Conservation (phyloP, 2,888 invertebrate genomes). For the Dolomedes plantarius region DNA sequence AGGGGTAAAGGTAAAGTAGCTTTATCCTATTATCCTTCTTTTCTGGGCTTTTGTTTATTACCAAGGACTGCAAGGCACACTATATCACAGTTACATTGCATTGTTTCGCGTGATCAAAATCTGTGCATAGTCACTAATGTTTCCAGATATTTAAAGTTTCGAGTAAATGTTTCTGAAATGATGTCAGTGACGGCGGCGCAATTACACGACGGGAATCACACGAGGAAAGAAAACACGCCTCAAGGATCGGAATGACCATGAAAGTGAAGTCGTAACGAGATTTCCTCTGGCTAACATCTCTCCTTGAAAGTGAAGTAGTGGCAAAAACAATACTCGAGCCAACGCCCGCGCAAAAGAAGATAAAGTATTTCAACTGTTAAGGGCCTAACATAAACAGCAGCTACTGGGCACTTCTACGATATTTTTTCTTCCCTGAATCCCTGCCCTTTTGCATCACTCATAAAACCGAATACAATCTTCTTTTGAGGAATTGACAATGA, state of each 20-base stretch:
- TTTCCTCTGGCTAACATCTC: background rate
- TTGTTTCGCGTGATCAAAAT: too few relatives aligned
- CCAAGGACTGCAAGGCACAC: too few relatives aligned
- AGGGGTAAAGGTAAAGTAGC: too few relatives aligned
- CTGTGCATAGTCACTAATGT: too few relatives aligned
- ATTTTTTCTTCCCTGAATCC: background rate
- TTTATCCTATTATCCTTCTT: too few relatives aligned
- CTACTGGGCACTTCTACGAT: conserved; percentile 41
- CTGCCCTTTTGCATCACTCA: background rate
- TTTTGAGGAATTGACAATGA: too few relatives aligned
- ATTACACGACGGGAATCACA: background rate
- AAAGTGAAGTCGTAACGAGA: background rate
- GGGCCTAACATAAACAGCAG: conserved; percentile 39
- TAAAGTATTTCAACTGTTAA: conserved; percentile 28
- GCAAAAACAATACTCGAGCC: conserved; percentile 50
- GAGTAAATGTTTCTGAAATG: too few relatives aligned
- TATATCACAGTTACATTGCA: too few relatives aligned
- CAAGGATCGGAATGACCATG: background rate
- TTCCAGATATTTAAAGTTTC: too few relatives aligned
- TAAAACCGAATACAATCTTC: too few relatives aligned
- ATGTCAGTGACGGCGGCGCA: too few relatives aligned
- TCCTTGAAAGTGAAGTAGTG: conserved; percentile 42
- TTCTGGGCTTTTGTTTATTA: too few relatives aligned
- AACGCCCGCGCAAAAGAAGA: conserved; percentile 55
- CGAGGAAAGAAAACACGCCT: background rate